Base-by-base conservation (phyloP, 2,888 invertebrate species). In the Aphrophora alni region DNA sequence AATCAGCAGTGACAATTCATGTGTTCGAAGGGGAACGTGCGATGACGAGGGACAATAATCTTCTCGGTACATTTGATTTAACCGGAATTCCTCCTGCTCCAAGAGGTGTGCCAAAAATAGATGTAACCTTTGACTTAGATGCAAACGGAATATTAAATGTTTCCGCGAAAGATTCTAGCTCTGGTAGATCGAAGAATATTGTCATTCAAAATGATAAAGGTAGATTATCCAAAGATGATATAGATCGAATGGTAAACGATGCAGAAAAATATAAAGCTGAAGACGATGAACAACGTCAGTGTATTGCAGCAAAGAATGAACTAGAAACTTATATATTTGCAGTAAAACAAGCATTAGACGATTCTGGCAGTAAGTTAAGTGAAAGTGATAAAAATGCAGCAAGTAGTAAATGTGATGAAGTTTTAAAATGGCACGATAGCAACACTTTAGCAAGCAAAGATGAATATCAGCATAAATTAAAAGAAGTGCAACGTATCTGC, bases 21-120 rank as follows among this genome's bases (percentile, higher is more conserved):
- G 94, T 96, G 5, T 95, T 93, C 86, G 96, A 95, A 87, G 95
- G 95, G 38, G 95, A 95, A 88, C 89, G 95, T 70, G 93, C 95
- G 26, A 94, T 97, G 95, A 97, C 97, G 12, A 96, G 93, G 87
- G 97, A 97, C 87, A 97, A 97, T 87, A 96, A 97, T 86, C 89
- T 95, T 2, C 88, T 96, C 76, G 95, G 95, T 38, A 95, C 93
- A 25, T 95, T 95, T 86, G 95, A 94, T 86, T 89, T 95, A 24
- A 91, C 92, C 7, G 96, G 96, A 17, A 88, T 89, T 38, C 87
- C 96, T 27, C 96, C 96, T 33, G 95, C 95, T 0, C 95, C 96
- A 0, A 91, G 96, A 84, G 96, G 96, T 24, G 90, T 94, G 1
- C 94, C 94, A 0, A 93, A 94, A 89, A 92, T 94, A 84, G 90